Base-by-base conservation (phyloP, 53 echinoderm and acorn worm species). In the Patiria pectinifera region DNA sequence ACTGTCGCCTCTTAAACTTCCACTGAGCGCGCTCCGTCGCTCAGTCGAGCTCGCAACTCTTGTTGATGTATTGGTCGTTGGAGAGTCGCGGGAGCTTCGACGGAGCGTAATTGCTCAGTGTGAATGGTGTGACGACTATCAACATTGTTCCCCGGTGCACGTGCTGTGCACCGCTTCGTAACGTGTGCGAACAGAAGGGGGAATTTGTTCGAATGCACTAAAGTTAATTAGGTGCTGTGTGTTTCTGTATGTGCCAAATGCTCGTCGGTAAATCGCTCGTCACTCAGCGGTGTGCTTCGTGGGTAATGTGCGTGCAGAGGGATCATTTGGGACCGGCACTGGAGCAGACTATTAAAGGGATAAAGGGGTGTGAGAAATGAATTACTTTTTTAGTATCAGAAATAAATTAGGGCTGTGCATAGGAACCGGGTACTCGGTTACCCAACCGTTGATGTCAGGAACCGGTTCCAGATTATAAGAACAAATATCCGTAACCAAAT, bases 51-150 rank as follows among this genome's bases (percentile, higher is more conserved):
- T 60, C 9, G 60, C 43, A 85, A 43, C 70, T 60, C 15, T 82
- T 82, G 53, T n/a, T 59, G 82, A 24, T 21, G 18, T 10, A 53
- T 22, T 22, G 59, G 21, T 24, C 59, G 11, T 82, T 11, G 7
- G 59, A 58, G 59, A 59, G 13, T 46, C 53, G 21, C 26, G 11
- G 22, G 59, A 59, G 59, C 59, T 58, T 53, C 59, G 15, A 59
- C 49, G 4, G 63, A 35, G 59, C 35, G 61, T 88, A 88, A 88
- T 88, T 88, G 62, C 77, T 60, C 77, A 45, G 88, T 88, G 88
- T 88, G 88, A 88, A 88, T 59, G 18, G 45, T 44, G 78, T 45
- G 78, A 59, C 53, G 5, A 61, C 78, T 18, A 53, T 35, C 63
- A 18, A 78, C 63, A 61, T 78, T 88, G 82, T 59, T 21, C 82